A percentile compares a stretch with the other conserved stretches of the same genome.
Conservation (phyloP, 2,888 invertebrate species). For the Anthrax anthrax region DNA sequence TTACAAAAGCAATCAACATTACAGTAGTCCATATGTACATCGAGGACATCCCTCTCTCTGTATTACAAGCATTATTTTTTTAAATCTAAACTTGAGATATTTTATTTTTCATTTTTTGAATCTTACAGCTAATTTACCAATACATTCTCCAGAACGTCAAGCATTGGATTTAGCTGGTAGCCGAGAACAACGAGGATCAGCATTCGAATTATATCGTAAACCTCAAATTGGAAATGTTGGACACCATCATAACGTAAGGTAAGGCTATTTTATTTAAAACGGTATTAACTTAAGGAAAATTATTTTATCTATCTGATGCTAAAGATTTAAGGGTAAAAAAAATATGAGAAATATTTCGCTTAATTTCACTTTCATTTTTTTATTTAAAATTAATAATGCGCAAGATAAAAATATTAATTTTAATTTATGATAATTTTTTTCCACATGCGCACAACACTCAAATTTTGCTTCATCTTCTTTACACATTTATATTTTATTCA, state of each 20-base stretch:
- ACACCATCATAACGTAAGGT: slow-evolving; percentile 71
- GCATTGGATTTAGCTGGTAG: slow-evolving; percentile 61
- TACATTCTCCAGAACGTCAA: slow-evolving; percentile 32
- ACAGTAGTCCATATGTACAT: slow-evolving; percentile 23
- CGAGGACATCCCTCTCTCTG: slow-evolving; percentile 33
- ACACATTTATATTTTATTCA: too few species aligned
- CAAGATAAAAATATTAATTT: background rate
- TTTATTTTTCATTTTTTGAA: background rate
- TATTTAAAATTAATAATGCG: background rate
- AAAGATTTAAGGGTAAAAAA: too few species aligned
- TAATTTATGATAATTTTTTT: background rate
- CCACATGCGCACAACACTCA: slow-evolving; percentile 13
- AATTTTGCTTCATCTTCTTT: slow-evolving; percentile 18
- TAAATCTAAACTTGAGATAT: background rate
- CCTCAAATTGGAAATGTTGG: slow-evolving; percentile 45
- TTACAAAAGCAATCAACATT: slow-evolving; percentile 17
- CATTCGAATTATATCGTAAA: slow-evolving; percentile 88
- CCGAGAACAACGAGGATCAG: slow-evolving; percentile 80
- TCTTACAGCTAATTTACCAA: slow-evolving; percentile 27
- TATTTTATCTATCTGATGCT: too few species aligned
- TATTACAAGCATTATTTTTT: slow-evolving; percentile 11
- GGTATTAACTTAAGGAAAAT: too few species aligned
- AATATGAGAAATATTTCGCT: too few species aligned
- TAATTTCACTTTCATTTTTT: too few species aligned
- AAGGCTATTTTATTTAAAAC: too few species aligned